phyloP scores from a whole-genome alignment of 2,797 vertebrate species.

The Tympanoctomys barrerae region DNA sequence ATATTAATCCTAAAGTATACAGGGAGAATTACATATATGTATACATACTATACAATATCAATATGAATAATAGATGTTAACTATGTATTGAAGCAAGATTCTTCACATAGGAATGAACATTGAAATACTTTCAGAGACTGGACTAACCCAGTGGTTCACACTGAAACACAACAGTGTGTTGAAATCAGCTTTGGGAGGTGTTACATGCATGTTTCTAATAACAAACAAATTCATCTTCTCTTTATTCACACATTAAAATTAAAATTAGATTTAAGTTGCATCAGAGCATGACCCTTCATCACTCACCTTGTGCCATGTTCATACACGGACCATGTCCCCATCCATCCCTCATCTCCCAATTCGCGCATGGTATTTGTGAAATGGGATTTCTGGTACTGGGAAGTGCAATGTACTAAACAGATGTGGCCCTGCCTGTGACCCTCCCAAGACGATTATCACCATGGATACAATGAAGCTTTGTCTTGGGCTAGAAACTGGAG shows the following conservation, averaged over 20 bases:
- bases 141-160: neutral
- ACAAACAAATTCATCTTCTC: neutral
- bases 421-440: neutral
- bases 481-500: neutral
- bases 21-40: neutral
- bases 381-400: neutral
- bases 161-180: neutral
- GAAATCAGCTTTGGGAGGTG: neutral
- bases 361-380: neutral
- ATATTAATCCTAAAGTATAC: neutral
- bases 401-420: neutral
- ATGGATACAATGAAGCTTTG: neutral
- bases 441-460: neutral
- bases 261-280: neutral
- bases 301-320: neutral
- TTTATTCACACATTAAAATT: neutral
- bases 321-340: neutral
- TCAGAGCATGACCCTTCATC: neutral
- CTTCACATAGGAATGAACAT: neutral
- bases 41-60: neutral
- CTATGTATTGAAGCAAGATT: neutral
- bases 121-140: slow-evolving; percentile 5
- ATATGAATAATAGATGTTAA: neutral
- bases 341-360: neutral
- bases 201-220: neutral